These are phyloP conservation scores for Penaeus indicus DNA, from an alignment of 1,140 invertebrate species.

Conservation along the genomic window DNA sequence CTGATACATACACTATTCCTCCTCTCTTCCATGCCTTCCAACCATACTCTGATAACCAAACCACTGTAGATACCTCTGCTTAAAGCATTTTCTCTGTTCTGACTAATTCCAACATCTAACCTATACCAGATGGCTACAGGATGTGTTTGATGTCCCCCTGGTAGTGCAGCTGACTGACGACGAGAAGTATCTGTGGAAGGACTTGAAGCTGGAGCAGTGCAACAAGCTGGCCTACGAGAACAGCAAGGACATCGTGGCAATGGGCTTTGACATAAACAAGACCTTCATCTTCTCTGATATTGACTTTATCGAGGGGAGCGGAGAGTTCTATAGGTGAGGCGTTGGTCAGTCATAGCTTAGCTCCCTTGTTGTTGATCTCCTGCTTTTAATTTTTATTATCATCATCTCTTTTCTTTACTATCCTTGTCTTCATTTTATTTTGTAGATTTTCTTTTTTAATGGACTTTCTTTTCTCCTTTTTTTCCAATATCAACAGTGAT, in stretches of 20 bases:
- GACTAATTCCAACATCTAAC: conserved; percentile 36
- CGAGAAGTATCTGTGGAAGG: conserved; percentile 98
- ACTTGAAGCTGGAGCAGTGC: conserved; percentile 91
- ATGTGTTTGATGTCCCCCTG: conserved; percentile 96
- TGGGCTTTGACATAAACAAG: conserved; percentile 95
- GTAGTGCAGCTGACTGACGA: conserved; percentile 98
- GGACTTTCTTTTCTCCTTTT: no score
- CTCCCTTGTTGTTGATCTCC: background rate
- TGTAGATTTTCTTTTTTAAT: no score
- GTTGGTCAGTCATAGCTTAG: background rate
- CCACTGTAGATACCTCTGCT: conserved; percentile 11
- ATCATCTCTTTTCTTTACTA: background rate
- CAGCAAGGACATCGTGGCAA: conserved; percentile 98
- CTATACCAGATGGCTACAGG: conserved; percentile 91
- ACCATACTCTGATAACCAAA: background rate
- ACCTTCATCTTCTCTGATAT: conserved; percentile 98
- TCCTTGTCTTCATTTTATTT: background rate
- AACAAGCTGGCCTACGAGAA: conserved; percentile 90
- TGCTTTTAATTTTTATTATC: background rate
- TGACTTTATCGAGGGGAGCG: conserved; percentile 90
- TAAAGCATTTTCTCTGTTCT: background rate
- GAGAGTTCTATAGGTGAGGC: conserved; percentile 73
- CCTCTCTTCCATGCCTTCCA: background rate
- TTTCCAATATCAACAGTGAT: no score
- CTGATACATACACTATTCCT: no score